Base-by-base conservation (phyloP, 1,140 invertebrate genomes). In the Latrodectus geometricus region DNA sequence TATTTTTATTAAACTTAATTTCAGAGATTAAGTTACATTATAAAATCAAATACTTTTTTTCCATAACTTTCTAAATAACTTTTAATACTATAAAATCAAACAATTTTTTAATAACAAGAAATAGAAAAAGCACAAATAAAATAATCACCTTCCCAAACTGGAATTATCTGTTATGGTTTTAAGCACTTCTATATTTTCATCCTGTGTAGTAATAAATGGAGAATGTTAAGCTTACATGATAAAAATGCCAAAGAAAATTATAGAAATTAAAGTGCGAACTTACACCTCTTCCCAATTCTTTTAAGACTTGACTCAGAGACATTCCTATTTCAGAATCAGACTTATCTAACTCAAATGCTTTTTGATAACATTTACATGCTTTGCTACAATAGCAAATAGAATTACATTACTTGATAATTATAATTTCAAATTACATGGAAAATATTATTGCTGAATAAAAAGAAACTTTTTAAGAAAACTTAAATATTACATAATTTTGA, bases 281-380 rank as follows among this genome's bases (percentile, higher is more conserved):
- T 90, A 94, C 94, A 89, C 93, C 93, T 88, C 95, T 93, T 88
- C 94, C 93, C 61, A 94, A 89, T 87, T 93, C 92, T 87, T 93
- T 93, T 89, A 96, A 95, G 50, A 95, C 92, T 89, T 95, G 94
- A 91, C 95, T 96, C 20, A 97, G 91, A 87, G 94, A 93, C 89
- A 94, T 93, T 23, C 94, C 94, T 84, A 94, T 94, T 88, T 94
- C 92, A 61, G 93, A 92, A 83, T 93, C 94, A 82, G 92, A 91
- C 21, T 93, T 92, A 92, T 96, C 95, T 4, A 97, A 92, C 89
- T 94, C 94, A 85, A 95, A 93, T 50, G 95, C 94, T 91, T 96
- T 97, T 90, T 96, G 94, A 90, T 94, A 97, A 92, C 96, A 98
- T 89, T 95, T 94, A 88, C 93, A 93, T 5, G 95, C 94, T 89